A percentile compares a stretch with the other conserved stretches of the same genome.
These are phyloP conservation scores for Adrianichthys oophorus DNA, from an alignment of 2,797 vertebrate species.

Conservation along the genomic window DNA sequence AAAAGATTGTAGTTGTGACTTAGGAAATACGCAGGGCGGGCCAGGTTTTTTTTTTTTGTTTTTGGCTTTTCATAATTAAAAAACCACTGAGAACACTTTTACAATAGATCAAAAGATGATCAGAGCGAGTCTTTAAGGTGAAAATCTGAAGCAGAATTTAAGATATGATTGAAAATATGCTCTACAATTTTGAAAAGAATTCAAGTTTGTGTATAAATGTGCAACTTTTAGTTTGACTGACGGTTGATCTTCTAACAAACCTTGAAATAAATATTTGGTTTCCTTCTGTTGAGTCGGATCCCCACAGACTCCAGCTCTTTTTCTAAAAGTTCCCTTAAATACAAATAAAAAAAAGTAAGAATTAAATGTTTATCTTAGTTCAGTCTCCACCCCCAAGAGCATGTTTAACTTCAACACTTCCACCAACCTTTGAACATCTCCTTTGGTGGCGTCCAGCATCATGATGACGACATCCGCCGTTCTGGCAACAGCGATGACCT, in stretches of 20 bases:
- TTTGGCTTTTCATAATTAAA: too few relatives aligned
- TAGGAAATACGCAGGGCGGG: too few relatives aligned
- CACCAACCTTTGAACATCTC: slow-evolving; percentile 92
- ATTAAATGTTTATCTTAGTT: not conserved
- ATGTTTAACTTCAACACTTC: not conserved
- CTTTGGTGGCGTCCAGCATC: slow-evolving; percentile 99
- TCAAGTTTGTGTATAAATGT: too few relatives aligned
- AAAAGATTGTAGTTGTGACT: too few relatives aligned
- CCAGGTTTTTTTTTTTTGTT: too few relatives aligned
- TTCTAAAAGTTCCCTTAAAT: slow-evolving; percentile 86
- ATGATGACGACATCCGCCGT: slow-evolving; percentile 97
- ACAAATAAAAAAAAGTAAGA: not conserved
- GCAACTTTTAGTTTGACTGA: too few relatives aligned
- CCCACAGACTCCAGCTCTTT: slow-evolving; percentile 97
- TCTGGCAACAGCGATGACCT: slow-evolving; percentile 97
- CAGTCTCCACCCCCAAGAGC: not conserved
- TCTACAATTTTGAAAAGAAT: too few relatives aligned
- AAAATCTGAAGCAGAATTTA: too few relatives aligned
- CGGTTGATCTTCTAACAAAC: slow-evolving; percentile 61
- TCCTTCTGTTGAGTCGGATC: slow-evolving; percentile 93
- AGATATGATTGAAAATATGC: too few relatives aligned
- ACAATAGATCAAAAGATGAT: too few relatives aligned
- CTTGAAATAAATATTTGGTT: slow-evolving; percentile 99
- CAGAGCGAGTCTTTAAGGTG: too few relatives aligned
- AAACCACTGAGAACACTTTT: too few relatives aligned